Evolutionary conservation across 2,888 invertebrate genomes (phyloP), one percentile per base, ranked within the genome.

Genomic region (Polymixis lichenea): DNA sequence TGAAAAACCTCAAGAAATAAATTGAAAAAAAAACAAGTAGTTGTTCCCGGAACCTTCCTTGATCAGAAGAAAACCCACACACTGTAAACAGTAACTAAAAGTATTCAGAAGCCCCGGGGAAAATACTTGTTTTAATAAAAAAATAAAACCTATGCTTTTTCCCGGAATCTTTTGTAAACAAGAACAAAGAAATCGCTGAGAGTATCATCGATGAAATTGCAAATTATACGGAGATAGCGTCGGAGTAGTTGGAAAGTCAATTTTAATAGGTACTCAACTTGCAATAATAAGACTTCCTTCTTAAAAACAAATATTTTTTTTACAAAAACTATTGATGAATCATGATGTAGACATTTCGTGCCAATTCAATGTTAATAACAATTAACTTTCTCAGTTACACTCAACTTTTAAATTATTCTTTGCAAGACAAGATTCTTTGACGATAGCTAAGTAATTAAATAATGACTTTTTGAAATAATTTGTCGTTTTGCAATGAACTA

Each of bases 211-310:
- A 75, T 46, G 38, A 66, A 80, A 65, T 75, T 62, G 61, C 25
- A 67, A 73, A 62, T 73, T 73, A 53, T 46, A 32, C 2, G n/a
- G 51, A 62, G 46, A 80, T 66, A 61, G 46, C 67, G 53, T 60
- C n/a, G 32, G 38, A 38, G 28, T 25, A 6, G 15, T 13, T 15
- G 0, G 51, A 75, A 80, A 62, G 75, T 43, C 56, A 75, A 75
- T 58, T 70, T 56, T 64, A 60, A 58, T 53, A 32, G 60, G 28
- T 32, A n/a, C 13, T 38, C n/a, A 17, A 53, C 19, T 25, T n/a
- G 17, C 32, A 13, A 53, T 55, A 28, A n/a, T 22, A 22, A 22
- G 46, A 60, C 58, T 72, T 68, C 55, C 64, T 51, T 60, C 25
- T 55, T 2, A 13, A 64, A 65, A 25, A 79, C 17, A 79, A 22